Percentiles rank a stretch among this genome's conserved stretches.
Conservation (phyloP, 2,797 vertebrate genomes). For the Halcyon smyrnensis region DNA sequence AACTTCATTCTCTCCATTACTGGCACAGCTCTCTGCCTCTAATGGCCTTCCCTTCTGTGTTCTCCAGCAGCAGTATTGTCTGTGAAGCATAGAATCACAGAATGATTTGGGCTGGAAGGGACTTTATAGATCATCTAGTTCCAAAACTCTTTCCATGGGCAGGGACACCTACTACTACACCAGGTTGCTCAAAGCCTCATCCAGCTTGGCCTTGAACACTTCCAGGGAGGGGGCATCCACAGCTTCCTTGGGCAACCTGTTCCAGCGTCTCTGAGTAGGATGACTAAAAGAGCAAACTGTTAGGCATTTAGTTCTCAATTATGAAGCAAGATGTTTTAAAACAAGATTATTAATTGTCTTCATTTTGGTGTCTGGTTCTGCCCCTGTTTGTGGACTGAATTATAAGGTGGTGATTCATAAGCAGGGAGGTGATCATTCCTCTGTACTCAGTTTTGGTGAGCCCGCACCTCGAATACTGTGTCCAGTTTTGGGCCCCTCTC, state of each 20-base stretch:
- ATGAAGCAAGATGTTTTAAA: background rate
- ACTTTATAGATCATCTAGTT: background rate
- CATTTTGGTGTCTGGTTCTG: background rate
- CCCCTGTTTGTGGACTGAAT: background rate
- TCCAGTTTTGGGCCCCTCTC: too few relatives aligned
- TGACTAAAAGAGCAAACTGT: background rate
- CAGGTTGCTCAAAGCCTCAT: background rate
- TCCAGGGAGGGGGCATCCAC: background rate
- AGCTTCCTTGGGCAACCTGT: background rate
- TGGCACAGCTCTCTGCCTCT: background rate
- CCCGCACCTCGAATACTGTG: too few relatives aligned
- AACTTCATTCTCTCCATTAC: background rate
- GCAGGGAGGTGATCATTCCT: too few relatives aligned
- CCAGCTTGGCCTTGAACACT: background rate
- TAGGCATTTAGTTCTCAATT: background rate
- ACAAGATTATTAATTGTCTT: background rate
- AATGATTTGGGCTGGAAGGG: background rate
- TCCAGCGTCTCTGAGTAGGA: background rate
- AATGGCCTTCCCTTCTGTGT: background rate
- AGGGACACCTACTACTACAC: background rate
- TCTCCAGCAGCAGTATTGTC: background rate
- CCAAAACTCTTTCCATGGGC: background rate
- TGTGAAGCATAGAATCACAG: background rate
- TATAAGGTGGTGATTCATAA: background rate
- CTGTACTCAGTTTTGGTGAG: too few relatives aligned